phyloP scores from a whole-genome alignment of 2,113 vertebrate genomes.

The Columba janthina region DNA sequence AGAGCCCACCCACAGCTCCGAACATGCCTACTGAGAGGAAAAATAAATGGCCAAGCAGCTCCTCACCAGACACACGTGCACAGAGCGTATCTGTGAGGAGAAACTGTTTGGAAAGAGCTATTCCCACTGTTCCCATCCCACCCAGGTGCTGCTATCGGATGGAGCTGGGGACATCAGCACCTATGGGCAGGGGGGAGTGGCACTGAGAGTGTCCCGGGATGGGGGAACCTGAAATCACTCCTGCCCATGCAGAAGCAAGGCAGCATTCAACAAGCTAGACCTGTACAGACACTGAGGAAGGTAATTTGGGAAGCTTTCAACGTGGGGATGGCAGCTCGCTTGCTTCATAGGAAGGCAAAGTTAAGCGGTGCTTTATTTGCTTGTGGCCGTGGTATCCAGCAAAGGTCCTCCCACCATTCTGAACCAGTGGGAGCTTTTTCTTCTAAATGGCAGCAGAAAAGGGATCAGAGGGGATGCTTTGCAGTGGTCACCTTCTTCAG shows the following conservation, averaged over 20 bases:
- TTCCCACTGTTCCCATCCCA: background rate
- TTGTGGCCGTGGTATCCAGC: background rate
- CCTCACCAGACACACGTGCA: constrained; percentile 68
- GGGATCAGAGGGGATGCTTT: background rate
- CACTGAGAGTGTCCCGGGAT: background rate
- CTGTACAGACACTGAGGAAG: background rate
- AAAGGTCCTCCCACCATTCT: background rate
- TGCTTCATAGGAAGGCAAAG: background rate
- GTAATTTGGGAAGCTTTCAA: background rate
- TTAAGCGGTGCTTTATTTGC: background rate
- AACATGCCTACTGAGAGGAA: constrained; percentile 78
- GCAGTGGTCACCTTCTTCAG: background rate
- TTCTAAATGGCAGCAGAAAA: background rate
- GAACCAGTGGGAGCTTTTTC: background rate
- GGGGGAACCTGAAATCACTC: background rate
- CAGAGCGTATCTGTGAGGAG: constrained; percentile 40
- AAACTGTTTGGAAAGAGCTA: constrained; percentile 6
- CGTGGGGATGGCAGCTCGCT: background rate
- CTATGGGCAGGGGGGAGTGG: background rate
- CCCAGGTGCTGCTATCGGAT: background rate
- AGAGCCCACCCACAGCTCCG: constrained; percentile 84
- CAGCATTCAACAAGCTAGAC: background rate
- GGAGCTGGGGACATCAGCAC: background rate
- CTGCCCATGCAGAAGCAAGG: background rate
- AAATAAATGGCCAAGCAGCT: constrained; percentile 85